Conservation (phyloP, 2,888 invertebrate genomes). For the Polyommatus iphigenia region DNA sequence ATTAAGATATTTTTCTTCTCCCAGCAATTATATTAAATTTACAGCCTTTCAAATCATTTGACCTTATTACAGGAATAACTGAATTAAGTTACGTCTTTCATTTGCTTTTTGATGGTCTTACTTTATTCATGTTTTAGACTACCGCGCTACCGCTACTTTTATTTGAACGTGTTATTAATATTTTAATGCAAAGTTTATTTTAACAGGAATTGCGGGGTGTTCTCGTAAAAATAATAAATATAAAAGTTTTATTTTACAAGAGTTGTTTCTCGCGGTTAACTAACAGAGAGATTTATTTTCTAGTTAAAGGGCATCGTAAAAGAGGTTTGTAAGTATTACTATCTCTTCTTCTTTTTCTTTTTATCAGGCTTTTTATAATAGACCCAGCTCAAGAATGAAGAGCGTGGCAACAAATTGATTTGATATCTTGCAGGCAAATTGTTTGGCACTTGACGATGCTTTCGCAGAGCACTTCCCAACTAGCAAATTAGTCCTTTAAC, state of each 20-base stretch:
- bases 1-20: constrained; percentile 66
- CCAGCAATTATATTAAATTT: constrained; percentile 63
- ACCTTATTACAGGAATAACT: constrained; percentile 51
- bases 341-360: not conserved
- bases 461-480: too few species aligned
- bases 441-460: too few species aligned
- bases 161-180: not conserved
- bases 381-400: too few species aligned
- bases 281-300: not conserved
- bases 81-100: constrained; percentile 48
- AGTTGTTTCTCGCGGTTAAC: not conserved
- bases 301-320: not conserved
- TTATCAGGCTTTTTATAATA: too few species aligned
- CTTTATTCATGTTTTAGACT: not conserved
- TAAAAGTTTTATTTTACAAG: constrained; percentile 13
- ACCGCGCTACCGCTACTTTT: not conserved
- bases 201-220: not conserved
- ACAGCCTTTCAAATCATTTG: constrained; percentile 51
- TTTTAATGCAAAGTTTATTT: not conserved
- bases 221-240: not conserved
- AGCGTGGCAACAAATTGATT: too few species aligned
- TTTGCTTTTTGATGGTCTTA: constrained; percentile 39
- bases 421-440: too few species aligned
- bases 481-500: too few species aligned
- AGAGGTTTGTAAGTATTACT: not conserved